Percentiles rank a stretch among this genome's conserved stretches.
phyloP scores from a whole-genome alignment of 2,888 invertebrate species.

The Mylabris sibirica region DNA sequence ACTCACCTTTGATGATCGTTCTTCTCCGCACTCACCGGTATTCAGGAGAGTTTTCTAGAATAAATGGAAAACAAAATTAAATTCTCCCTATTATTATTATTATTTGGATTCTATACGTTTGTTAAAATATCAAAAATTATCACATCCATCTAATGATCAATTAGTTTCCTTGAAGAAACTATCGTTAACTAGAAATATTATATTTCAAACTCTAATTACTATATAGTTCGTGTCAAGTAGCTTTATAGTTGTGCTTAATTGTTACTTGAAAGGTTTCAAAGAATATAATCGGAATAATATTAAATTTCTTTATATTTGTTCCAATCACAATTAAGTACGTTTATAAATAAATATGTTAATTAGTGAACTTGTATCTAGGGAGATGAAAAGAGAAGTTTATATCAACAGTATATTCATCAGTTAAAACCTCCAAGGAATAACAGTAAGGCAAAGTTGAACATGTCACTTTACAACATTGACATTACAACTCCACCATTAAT shows the following conservation, averaged over 20 bases:
- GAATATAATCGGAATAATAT: slow-evolving; percentile 15
- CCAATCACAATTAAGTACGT: no score
- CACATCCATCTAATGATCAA: neutral
- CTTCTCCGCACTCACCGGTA: no score
- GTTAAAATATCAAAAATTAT: no score
- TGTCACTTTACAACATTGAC: neutral
- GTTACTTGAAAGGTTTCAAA: slow-evolving; percentile 23
- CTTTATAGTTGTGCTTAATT: slow-evolving; percentile 33
- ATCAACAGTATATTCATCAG: neutral
- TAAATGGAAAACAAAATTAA: no score
- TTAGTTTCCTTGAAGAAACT: slow-evolving; percentile 12
- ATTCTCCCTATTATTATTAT: no score
- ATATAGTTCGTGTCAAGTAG: slow-evolving; percentile 32
- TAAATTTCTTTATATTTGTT: neutral
- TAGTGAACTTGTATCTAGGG: neutral
- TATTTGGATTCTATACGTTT: no score
- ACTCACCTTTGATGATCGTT: no score
- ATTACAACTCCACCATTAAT: neutral
- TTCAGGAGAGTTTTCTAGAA: no score
- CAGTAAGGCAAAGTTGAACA: neutral
- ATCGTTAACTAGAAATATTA: slow-evolving; percentile 27
- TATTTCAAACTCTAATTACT: slow-evolving; percentile 30
- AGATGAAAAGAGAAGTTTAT: neutral
- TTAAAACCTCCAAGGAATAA: neutral
- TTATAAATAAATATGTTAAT: no score